Evolutionary conservation across 2,888 invertebrate species (phyloP), one percentile per base, ranked within the genome.

Genomic region (Andrena camellia): DNA sequence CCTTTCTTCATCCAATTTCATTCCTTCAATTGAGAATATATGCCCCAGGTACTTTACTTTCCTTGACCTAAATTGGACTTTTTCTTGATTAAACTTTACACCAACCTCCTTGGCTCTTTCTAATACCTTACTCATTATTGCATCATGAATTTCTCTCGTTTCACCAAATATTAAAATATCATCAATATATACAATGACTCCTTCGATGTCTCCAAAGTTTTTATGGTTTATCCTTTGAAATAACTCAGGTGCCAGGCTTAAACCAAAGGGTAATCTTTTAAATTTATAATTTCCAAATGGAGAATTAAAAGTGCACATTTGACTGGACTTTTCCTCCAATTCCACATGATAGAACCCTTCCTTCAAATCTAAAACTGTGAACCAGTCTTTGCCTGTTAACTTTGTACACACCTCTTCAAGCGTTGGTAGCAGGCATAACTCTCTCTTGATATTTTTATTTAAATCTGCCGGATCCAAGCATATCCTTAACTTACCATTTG

Each of bases 291-390:
- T 54, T 23, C 54, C 54, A 54, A 54, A 54, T 23, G 23, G 54
- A 10, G 54, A 23, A 10, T 54, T 54, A 54, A 54, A 54, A 10
- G 54, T 54, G 0, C 54, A 23, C 54, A 54, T 54, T 20, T 54
- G 54, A 54, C 54, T 54, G 7, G 54, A 54, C 54, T 23, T 8
- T 23, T 54, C 54, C 20, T 54, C 54, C 20, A 54, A 10, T 54
- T 54, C 54, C 3, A 54, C 54, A 54, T 26, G 54, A 54, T 54
- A 54, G 8, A 54, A 54, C 54, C 54, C 54, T 23, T 54, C 54
- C 10, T 54, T 54, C 23, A 54, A 26, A 54, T 54, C 54, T 3
- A 54, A 23, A 20, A 54, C 54, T 10, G 54, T 54, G 23, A 23
- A 54, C n/a, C 54, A 54, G 23, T 23, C 23, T 54, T 54, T 54